Base-by-base conservation (phyloP, 2,888 invertebrate genomes). In the Zhuqinia jingwanae region DNA sequence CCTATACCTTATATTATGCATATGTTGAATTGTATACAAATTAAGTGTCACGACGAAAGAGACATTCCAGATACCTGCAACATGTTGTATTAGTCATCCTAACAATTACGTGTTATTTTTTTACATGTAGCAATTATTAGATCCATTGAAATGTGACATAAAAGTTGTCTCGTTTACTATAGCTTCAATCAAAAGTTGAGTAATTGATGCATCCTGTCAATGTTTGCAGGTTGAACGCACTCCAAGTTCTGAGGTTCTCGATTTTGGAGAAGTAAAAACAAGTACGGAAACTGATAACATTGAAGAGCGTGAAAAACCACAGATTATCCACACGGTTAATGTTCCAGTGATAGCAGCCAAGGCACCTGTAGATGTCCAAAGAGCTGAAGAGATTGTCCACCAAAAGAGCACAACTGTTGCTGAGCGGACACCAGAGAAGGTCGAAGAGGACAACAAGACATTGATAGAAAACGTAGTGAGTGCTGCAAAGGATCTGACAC, bases 191-290 rank as follows among this genome's bases (percentile, higher is more conserved):
- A 36, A n/a, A n/a, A 68, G 8, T 63, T 53, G 5, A 68, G 11
- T 68, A n/a, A 70, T 45, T 70, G 65, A 70, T 53, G 50, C n/a
- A 20, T 73, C 27, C 30, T 73, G 75, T 83, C 75, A 47, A 80
- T 63, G 60, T 50, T 82, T 42, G 2, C 25, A 77, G 76, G 58
- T 84, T 68, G 84, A 77, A 68, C 27, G 27, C 2, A 45, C 56
- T 8, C 17, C 36, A 22, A 56, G 30, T 53, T n/a, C 30, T 58
- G 17, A 77, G 45, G 77, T 84, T 42, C n/a, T 60, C 17, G 22
- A 79, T 13, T 8, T 30, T 50, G 36, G 3, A 3, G 17, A 75
- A 65, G 58, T 73, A 17, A 68, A 77, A 42, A 36, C 78, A 36
- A 6, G 17, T 17, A 20, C 58, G 53, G 76, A 75, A 56, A 56